These are phyloP conservation scores for Theristicus caerulescens DNA, from an alignment of 2,113 vertebrate species.

Conservation along the genomic window DNA sequence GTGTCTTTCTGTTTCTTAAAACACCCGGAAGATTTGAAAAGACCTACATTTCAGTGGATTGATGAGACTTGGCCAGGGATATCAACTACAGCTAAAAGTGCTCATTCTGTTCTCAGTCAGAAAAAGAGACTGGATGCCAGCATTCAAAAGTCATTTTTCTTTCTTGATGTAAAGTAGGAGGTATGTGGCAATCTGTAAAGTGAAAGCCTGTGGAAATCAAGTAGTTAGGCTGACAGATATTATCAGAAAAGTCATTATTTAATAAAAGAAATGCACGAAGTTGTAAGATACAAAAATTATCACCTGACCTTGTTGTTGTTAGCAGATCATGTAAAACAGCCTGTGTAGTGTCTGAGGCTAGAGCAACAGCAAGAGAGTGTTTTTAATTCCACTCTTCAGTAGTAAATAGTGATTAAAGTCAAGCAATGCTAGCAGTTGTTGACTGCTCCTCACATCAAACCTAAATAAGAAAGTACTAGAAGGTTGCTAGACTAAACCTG, in stretches of 20 bases:
- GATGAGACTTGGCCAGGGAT: background rate
- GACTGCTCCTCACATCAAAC: background rate
- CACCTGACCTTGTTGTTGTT: background rate
- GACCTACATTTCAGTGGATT: background rate
- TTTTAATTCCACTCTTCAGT: background rate
- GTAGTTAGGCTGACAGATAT: background rate
- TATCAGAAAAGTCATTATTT: background rate
- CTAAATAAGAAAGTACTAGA: background rate
- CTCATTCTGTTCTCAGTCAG: background rate
- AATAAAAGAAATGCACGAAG: background rate
- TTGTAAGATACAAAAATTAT: background rate
- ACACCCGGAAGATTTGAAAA: background rate
- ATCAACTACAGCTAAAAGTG: background rate
- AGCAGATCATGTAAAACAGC: background rate
- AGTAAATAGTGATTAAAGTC: background rate
- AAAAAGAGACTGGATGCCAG: background rate
- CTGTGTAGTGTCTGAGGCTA: background rate
- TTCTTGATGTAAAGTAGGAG: background rate
- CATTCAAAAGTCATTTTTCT: background rate
- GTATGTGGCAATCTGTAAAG: background rate
- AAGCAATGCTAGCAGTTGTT: background rate
- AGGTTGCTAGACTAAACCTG: background rate
- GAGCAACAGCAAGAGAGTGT: background rate
- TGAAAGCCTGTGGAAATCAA: background rate
- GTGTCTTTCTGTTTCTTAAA: background rate